Evolutionary conservation across 2,113 vertebrate species (phyloP), one percentile per base, ranked within the genome.

Genomic region (Cercopithecus mona): DNA sequence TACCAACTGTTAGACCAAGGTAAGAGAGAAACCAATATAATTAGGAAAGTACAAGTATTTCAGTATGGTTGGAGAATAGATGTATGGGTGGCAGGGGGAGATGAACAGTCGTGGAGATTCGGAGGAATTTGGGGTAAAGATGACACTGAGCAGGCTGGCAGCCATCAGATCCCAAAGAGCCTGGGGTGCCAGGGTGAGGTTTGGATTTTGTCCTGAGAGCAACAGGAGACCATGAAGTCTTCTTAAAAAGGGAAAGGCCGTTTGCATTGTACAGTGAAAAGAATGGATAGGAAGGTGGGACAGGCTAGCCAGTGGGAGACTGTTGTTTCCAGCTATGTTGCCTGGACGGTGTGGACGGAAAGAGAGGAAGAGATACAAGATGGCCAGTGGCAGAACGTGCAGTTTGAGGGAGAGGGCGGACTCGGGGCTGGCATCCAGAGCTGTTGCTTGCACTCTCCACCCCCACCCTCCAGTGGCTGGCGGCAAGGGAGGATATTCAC

Each of bases 341-440:
- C 30, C 50, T 6, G 32, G 25, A n/a, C 18, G 0, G 32, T 22
- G 22, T 14, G 32, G 27, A 14, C 57, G 23, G 35, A 32, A 45
- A 25, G 8, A 55, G n/a, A 25, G 2, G 25, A 55, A 64, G 50
- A 30, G 13, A 45, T 17, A 38, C 12, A 23, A 45, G 43, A 45
- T 9, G 55, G 57, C 38, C 35, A 14, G 23, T 16, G 52, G 38
- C 9, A 2, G 16, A 48, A 13, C 2, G 10, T 14, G 16, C 61
- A 8, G 8, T 20, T 0, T 13, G 32, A 11, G 68, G 30, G 14
- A 9, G 16, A 27, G 20, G 23, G 55, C 8, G 5, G 73, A 20
- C 10, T 12, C 1, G 0, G 45, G 35, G 3, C 9, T 32, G 10
- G 52, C 23, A 4, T 18, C 27, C 30, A 7, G 16, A 73, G 61